A percentile compares a stretch with the other conserved stretches of the same genome.
phyloP scores from a whole-genome alignment of 2,113 vertebrate species.

The Panthera tigris region DNA sequence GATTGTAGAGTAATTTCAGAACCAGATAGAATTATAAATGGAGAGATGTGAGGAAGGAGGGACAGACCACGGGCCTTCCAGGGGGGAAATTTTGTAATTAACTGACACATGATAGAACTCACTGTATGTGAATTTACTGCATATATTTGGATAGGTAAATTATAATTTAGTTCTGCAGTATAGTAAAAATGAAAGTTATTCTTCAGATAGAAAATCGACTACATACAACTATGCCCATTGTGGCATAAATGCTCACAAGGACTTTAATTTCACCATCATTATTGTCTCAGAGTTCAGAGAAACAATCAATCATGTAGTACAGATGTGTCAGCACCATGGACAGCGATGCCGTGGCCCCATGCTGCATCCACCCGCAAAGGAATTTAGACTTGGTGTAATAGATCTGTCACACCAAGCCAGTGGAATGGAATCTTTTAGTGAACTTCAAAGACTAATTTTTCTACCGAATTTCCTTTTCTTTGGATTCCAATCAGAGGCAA shows the following conservation, averaged over 20 bases:
- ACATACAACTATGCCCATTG: neutral
- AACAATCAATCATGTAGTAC: rapidly evolving
- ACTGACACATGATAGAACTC: neutral
- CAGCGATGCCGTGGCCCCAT: rapidly evolving
- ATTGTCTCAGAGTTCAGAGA: neutral
- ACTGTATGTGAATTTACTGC: neutral
- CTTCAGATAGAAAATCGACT: neutral
- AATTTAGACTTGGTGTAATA: neutral
- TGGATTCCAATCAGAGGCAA: neutral
- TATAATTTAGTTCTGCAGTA: neutral
- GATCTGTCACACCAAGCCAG: neutral
- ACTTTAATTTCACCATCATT: neutral
- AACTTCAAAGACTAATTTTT: slow-evolving; percentile 23
- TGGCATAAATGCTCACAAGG: neutral
- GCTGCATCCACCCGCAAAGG: neutral
- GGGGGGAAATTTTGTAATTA: neutral
- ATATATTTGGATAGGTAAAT: neutral
- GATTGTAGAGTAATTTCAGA: neutral
- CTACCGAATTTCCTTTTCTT: neutral
- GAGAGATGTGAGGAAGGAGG: neutral
- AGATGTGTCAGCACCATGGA: slow-evolving; percentile 59
- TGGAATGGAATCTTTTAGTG: neutral
- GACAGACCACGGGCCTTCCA: neutral
- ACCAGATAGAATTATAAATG: neutral
- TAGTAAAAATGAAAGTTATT: neutral